Percentiles rank a stretch among this genome's conserved stretches.
phyloP scores from a whole-genome alignment of 2,888 invertebrate genomes.

The Glaucopsyche alexis region DNA sequence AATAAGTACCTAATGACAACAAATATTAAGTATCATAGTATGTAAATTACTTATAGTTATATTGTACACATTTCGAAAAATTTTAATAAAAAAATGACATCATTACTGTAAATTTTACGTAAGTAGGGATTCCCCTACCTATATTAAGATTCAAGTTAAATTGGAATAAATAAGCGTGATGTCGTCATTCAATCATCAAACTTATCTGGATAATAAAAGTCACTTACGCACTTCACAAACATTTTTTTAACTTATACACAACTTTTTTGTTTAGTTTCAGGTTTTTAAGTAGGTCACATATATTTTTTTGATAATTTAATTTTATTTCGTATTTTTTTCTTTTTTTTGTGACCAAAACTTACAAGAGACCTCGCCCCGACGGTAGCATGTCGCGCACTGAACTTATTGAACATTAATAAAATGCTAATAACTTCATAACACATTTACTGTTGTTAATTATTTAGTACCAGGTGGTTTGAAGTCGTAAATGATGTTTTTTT shows the following conservation, averaged over 20 bases:
- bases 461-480: not conserved
- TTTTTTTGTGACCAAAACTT: not conserved
- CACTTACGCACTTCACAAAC: too few relatives aligned
- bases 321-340: not conserved
- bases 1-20: not conserved
- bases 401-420: constrained; percentile 5
- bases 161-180: not conserved
- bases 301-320: not conserved
- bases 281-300: too few relatives aligned
- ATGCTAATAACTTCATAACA: constrained; percentile 11
- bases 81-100: not conserved
- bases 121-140: not conserved
- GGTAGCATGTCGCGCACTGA: not conserved
- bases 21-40: too few relatives aligned
- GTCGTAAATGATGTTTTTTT: not conserved
- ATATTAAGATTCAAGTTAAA: not conserved
- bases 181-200: not conserved
- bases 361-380: not conserved
- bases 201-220: not conserved
- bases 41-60: not conserved
- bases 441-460: not conserved
- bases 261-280: not conserved
- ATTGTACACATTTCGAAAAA: not conserved
- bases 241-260: not conserved
- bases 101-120: not conserved